Evolutionary conservation across 2,888 invertebrate species (phyloP), one percentile per base, ranked within the genome.

Genomic region (Microctonus aethiopoides): DNA sequence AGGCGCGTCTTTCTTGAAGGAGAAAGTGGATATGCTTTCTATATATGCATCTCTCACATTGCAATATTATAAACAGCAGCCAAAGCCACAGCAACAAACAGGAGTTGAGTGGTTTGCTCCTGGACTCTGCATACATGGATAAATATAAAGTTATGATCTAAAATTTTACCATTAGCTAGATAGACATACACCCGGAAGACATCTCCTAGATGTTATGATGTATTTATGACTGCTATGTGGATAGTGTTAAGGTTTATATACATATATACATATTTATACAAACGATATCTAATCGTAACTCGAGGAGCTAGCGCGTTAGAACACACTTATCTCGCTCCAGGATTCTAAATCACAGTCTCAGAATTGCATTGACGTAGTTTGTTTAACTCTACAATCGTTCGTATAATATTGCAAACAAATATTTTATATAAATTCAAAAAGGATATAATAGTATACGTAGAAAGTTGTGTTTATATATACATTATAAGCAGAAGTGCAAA

Each of bases 1-100:
- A 16, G 46, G 16, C 16, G 46, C n/a, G 46, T 46, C 46, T 46
- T 6, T 46, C 16, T 46, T 46, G 46, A 46, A 66, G 76, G 78
- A 78, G 79, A 80, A 80, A 80, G 80, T 78, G 76, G 76, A 56
- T 29, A 71, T 74, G 78, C 82, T 82, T 82, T 81, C 82, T 81
- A 81, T 46, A 46, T 46, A 46, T 46, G 46, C 46, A n/a, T n/a
- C n/a, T 46, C 6, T 46, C 16, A 46, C 2, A 46, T 6, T 46
- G 46, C 20, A 46, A 16, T n/a, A 7, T 3, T 29, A 29, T 5
- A 29, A 46, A 16, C 79, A 77, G 79, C 78, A 78, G 76, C 77
- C 72, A 67, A 63, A 66, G 71, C 54, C 54, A 29, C 46, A 46
- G 46, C 6, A 36, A 36, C 36, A 36, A 29, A 56, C 56, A 56